Conservation (phyloP, 1,140 invertebrate species). For the Lutraria rhynchaena region DNA sequence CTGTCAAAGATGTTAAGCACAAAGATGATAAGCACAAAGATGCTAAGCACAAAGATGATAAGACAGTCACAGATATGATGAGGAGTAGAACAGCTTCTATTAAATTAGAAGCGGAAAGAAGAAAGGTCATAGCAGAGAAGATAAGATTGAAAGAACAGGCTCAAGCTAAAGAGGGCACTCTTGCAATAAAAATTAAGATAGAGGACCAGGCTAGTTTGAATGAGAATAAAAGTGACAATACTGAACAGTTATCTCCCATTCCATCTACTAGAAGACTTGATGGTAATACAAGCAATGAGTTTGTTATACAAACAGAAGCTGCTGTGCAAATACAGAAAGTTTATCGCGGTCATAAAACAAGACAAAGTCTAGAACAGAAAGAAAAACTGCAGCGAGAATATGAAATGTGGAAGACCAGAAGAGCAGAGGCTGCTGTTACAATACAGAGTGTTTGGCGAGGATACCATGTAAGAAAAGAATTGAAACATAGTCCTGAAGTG, state of each 20-base stretch:
- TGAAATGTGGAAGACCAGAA: constrained; percentile 27
- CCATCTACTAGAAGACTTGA: constrained; percentile 4
- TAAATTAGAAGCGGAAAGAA: constrained; percentile 38
- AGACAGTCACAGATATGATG: constrained; percentile 32
- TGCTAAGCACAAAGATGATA: constrained; percentile 28
- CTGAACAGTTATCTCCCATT: constrained; percentile 1
- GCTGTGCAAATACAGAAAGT: constrained; percentile 46
- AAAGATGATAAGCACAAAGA: constrained; percentile 7
- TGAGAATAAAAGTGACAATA: not conserved
- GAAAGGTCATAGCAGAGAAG: constrained; percentile 47
- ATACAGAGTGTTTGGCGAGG: constrained; percentile 56
- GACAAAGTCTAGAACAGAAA: constrained; percentile 18
- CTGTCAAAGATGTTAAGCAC: not conserved
- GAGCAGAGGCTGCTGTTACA: constrained; percentile 22
- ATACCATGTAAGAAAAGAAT: constrained; percentile 29
- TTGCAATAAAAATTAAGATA: not conserved
- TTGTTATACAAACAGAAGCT: not conserved
- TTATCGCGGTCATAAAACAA: constrained; percentile 35
- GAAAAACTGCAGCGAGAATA: constrained; percentile 36
- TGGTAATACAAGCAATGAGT: not conserved
- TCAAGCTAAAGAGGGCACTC: not conserved
- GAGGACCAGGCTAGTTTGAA: not conserved
- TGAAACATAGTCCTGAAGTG: constrained; percentile 1
- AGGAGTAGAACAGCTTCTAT: constrained; percentile 44
- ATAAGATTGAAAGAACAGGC: constrained; percentile 32